These are phyloP conservation scores for Panulirus ornatus DNA, from an alignment of 1,140 invertebrate genomes.

Conservation along the genomic window DNA sequence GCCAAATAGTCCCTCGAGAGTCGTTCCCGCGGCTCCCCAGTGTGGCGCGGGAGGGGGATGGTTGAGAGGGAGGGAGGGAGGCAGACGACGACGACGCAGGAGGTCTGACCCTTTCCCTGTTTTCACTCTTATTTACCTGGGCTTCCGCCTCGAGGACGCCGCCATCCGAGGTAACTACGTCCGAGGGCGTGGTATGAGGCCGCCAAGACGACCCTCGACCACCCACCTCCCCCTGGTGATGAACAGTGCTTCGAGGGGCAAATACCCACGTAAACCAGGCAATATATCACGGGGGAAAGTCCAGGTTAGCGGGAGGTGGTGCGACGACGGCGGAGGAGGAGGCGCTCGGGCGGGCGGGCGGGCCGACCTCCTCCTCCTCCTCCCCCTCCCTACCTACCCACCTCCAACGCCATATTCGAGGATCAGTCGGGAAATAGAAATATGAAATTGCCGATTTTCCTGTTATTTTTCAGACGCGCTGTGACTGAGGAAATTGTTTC, in stretches of 20 bases:
- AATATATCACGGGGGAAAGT: too few relatives aligned
- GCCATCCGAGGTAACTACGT: too few relatives aligned
- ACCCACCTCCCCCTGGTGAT: too few relatives aligned
- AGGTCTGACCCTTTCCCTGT: too few relatives aligned
- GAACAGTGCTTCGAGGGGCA: too few relatives aligned
- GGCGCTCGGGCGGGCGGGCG: too few relatives aligned
- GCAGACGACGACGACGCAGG: too few relatives aligned
- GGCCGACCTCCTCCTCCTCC: not conserved
- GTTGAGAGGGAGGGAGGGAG: not conserved
- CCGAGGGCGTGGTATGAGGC: too few relatives aligned
- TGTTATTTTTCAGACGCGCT: constrained; percentile 72
- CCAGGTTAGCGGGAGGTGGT: not conserved
- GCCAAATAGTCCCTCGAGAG: constrained; percentile 42
- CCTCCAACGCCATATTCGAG: constrained; percentile 58
- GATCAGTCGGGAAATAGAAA: constrained; percentile 73
- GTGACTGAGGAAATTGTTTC: constrained; percentile 73
- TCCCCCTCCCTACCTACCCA: not conserved
- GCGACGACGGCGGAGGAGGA: not conserved
- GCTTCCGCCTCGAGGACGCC: too few relatives aligned
- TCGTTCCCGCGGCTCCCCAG: not conserved
- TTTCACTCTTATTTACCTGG: too few relatives aligned
- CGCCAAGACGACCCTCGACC: too few relatives aligned
- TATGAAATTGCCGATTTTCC: constrained; percentile 73
- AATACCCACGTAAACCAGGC: too few relatives aligned
- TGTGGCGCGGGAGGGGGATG: not conserved